Percentiles rank a stretch among this genome's conserved stretches.
phyloP scores from a whole-genome alignment of 2,888 invertebrate genomes.

The Cylindroiulus punctatus region DNA sequence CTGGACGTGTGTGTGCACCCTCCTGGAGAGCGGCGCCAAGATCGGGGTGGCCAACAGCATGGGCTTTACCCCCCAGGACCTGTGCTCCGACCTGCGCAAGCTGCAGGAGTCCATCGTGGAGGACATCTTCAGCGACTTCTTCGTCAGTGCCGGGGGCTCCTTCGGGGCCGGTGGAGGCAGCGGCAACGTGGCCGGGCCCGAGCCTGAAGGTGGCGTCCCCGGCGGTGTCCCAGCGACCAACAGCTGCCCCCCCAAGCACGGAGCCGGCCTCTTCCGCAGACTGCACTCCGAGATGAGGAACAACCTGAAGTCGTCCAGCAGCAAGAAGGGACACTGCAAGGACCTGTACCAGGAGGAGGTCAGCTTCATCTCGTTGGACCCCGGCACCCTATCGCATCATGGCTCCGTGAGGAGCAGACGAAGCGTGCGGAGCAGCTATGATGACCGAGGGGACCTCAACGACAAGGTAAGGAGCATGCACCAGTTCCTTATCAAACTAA shows the following conservation, averaged over 20 bases:
- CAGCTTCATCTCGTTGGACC: slow-evolving; percentile 50
- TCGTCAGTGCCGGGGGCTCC: slow-evolving; percentile 36
- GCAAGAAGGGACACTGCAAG: slow-evolving; percentile 46
- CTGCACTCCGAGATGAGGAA: slow-evolving; percentile 53
- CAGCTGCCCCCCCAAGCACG: slow-evolving; percentile 6
- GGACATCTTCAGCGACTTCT: slow-evolving; percentile 62
- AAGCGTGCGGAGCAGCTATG: slow-evolving; percentile 51
- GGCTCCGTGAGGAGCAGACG: slow-evolving; percentile 55
- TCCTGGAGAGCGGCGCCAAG: slow-evolving; percentile 69
- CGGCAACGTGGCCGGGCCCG: background rate
- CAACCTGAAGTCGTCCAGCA: slow-evolving; percentile 50
- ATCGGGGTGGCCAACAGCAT: slow-evolving; percentile 68
- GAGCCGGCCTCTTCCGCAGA: slow-evolving; percentile 48
- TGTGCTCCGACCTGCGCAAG: slow-evolving; percentile 68
- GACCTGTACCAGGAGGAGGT: slow-evolving; percentile 52
- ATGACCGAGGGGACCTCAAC: slow-evolving; percentile 46
- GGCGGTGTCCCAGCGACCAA: background rate
- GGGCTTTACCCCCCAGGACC: slow-evolving; percentile 69
- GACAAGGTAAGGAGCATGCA: slow-evolving; percentile 56
- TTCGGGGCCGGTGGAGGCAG: slow-evolving; percentile 20
- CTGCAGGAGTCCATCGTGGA: slow-evolving; percentile 69
- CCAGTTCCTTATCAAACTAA: no score
- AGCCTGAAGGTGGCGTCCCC: background rate
- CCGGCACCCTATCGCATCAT: slow-evolving; percentile 52
- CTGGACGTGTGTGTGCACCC: slow-evolving; percentile 69